Base-by-base conservation (phyloP, 2,113 vertebrate species). In the Pituophis catenifer region DNA sequence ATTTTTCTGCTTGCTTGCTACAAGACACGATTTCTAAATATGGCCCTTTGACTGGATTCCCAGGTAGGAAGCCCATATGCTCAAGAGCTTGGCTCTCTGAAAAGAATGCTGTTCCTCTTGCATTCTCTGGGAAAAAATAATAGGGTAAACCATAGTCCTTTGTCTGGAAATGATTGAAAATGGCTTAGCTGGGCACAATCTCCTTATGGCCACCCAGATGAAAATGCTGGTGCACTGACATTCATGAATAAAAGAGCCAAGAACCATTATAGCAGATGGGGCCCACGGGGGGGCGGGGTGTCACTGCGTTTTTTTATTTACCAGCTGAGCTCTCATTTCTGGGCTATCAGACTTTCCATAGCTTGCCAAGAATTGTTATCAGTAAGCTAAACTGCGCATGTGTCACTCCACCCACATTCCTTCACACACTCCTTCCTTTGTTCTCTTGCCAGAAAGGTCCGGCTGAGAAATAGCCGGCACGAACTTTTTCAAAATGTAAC, bases 11-110 rank as follows among this genome's bases (percentile, higher is more conserved):
- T 91, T 94, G 9, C 55, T 13, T 88, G 29, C 23, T 58, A 86
- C 23, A 87, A 5, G 19, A 55, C 54, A 38, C 8, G 92, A 33
- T 1, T 95, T 8, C 50, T 44, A 86, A 92, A 94, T 91, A 92
- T 8, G 52, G 21, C 2, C 19, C 89, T n/a, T 12, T 3, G 0
- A 70, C 93, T 93, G 93, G 90, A 87, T 91, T 93, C 91, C 55
- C 88, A 53, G 50, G 92, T 93, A 54, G 11, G 12, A 94, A 94
- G 86, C 11, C 89, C 89, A 89, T 70, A 75, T 88, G 8, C 3
- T 89, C 33, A 59, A 57, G 26, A 86, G 3, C 94, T 90, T 62
- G 13, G 24, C 55, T 90, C 89, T 93, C 86, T 7, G 1, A 5
- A 59, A 24, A 54, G 29, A 13, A 86, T 57, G 17, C 13, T 86